These are phyloP conservation scores for Chrysodeixis includens DNA, from an alignment of 2,888 invertebrate genomes.

Conservation along the genomic window DNA sequence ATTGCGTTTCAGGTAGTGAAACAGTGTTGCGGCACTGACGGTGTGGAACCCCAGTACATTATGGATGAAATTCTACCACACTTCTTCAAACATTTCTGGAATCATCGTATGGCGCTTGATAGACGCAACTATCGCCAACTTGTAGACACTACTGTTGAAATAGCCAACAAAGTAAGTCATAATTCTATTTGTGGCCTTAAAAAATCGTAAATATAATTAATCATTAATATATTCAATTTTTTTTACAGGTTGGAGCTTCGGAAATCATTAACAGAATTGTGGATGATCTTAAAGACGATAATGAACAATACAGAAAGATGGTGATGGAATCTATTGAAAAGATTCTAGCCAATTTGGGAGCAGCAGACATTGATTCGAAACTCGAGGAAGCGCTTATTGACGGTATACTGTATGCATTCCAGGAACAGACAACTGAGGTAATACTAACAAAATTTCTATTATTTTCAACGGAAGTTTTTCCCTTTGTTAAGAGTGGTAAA, in stretches of 20 bases:
- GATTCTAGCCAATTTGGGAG: constrained; percentile 98
- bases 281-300: constrained; percentile 99
- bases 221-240: background rate
- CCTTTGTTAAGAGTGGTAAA: no score
- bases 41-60: constrained; percentile 99
- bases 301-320: constrained; percentile 99
- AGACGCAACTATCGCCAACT: constrained; percentile 99
- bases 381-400: constrained; percentile 99
- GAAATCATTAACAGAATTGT: constrained; percentile 99
- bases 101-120: constrained; percentile 99
- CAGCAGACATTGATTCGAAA: constrained; percentile 99
- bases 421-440: constrained; percentile 99
- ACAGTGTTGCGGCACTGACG: constrained; percentile 99
- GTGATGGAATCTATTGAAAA: constrained; percentile 99
- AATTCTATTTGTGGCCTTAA: no score
- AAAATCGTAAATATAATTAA: background rate
- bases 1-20: constrained; percentile 96
- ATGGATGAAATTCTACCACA: constrained; percentile 99
- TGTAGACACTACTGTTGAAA: constrained; percentile 99
- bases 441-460: constrained; percentile 29
- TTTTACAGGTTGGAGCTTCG: constrained; percentile 95
- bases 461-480: no score
- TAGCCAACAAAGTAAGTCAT: constrained; percentile 95
- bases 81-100: constrained; percentile 99
- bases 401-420: constrained; percentile 99